phyloP scores from a whole-genome alignment of 1,140 invertebrate genomes.

The Hermetia illucens region DNA sequence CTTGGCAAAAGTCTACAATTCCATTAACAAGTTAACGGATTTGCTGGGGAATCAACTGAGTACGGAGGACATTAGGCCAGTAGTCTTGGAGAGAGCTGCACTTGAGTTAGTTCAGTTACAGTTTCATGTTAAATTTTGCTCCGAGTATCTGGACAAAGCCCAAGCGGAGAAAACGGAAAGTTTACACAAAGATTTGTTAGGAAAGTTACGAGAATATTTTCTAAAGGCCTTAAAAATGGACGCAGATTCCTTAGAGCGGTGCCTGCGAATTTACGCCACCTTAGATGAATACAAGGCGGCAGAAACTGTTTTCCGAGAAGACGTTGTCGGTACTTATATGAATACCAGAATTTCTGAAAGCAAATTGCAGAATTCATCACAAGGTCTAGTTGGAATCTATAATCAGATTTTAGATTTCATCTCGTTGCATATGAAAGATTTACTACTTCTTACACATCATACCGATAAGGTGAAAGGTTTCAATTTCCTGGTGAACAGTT shows the following conservation, averaged over 20 bases:
- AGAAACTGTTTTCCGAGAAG: constrained; percentile 52
- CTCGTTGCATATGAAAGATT: constrained; percentile 44
- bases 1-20: constrained; percentile 18
- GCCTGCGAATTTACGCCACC: constrained; percentile 49
- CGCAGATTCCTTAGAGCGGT: constrained; percentile 39
- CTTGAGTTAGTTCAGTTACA: constrained; percentile 21
- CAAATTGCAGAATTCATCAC: constrained; percentile 50
- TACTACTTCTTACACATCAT: constrained; percentile 43
- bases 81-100: constrained; percentile 24
- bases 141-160: constrained; percentile 28
- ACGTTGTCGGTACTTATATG: constrained; percentile 57
- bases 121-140: constrained; percentile 22
- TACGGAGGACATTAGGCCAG: constrained; percentile 28
- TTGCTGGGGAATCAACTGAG: constrained; percentile 15
- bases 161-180: constrained; percentile 34
- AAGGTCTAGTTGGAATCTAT: constrained; percentile 61
- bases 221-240: constrained; percentile 37
- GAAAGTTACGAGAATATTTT: constrained; percentile 43
- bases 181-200: constrained; percentile 39
- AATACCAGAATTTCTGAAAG: constrained; percentile 60
- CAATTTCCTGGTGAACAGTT: constrained; percentile 76
- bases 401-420: constrained; percentile 57
- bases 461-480: constrained; percentile 56
- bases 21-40: constrained; percentile 15
- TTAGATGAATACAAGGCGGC: constrained; percentile 52